These are phyloP conservation scores for Distichodus sexfasciatus DNA, from an alignment of 2,797 vertebrate genomes.

Conservation along the genomic window DNA sequence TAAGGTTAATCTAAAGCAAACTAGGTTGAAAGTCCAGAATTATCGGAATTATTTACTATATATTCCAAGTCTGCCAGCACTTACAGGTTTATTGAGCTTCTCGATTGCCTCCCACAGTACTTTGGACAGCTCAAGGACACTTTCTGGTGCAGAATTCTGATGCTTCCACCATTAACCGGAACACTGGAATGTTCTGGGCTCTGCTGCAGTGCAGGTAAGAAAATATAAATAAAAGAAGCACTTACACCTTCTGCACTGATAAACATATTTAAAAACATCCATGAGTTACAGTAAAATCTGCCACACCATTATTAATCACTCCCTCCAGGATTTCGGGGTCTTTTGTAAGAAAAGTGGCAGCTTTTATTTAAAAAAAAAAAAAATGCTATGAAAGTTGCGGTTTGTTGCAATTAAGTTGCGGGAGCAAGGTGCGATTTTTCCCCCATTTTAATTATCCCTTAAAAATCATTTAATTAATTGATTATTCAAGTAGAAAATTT, in stretches of 20 bases:
- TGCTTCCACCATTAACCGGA: slow-evolving; percentile 77
- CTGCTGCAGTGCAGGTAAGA: slow-evolving; percentile 80
- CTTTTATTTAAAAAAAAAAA: too few species aligned
- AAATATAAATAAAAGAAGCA: neutral
- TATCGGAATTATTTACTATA: neutral
- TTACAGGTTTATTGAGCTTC: slow-evolving; percentile 12
- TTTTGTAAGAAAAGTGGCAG: too few species aligned
- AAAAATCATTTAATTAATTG: too few species aligned
- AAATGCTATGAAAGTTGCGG: too few species aligned
- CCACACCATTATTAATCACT: too few species aligned
- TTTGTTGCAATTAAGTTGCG: too few species aligned
- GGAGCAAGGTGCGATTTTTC: too few species aligned
- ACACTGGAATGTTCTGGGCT: slow-evolving; percentile 82
- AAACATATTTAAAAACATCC: too few species aligned
- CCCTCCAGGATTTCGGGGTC: too few species aligned
- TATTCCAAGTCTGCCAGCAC: neutral
- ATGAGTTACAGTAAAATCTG: too few species aligned
- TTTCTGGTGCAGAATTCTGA: slow-evolving; percentile 81
- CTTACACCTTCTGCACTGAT: neutral
- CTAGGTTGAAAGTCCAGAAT: neutral
- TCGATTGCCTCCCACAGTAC: slow-evolving; percentile 56
- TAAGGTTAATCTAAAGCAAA: slow-evolving; percentile 15
- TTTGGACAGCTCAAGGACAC: slow-evolving; percentile 81
- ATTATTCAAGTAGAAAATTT: too few species aligned
- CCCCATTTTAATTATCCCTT: too few species aligned